These are phyloP conservation scores for Sebastes minor DNA, from an alignment of 2,797 vertebrate genomes.

Conservation along the genomic window DNA sequence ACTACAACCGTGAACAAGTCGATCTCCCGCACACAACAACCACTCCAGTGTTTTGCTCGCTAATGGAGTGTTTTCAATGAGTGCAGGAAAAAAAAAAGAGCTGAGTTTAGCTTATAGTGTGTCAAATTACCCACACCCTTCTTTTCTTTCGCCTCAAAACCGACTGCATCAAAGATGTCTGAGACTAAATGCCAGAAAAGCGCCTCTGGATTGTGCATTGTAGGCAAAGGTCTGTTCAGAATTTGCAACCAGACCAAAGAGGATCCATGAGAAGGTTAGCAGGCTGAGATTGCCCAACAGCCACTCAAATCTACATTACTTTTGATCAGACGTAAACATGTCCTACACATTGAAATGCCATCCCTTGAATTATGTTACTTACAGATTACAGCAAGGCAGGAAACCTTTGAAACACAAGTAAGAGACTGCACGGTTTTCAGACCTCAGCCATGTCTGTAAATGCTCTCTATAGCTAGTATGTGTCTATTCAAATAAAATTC, in stretches of 20 bases:
- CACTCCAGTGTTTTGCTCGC: constrained; percentile 44
- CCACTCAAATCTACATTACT: constrained; percentile 9
- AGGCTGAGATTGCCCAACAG: not conserved
- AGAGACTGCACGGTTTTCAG: not conserved
- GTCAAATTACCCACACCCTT: constrained; percentile 50
- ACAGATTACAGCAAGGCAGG: not conserved
- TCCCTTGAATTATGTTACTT: not conserved
- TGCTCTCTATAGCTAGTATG: not conserved
- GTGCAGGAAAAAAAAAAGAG: constrained; percentile 8
- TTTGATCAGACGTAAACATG: constrained; percentile 8
- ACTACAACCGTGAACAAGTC: constrained; percentile 43
- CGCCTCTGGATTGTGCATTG: constrained; percentile 28
- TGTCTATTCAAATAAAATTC: not conserved
- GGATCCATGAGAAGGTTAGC: constrained; percentile 1
- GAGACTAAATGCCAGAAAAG: constrained; percentile 31
- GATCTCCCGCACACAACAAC: constrained; percentile 34
- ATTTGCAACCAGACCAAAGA: constrained; percentile 32
- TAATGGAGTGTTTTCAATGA: constrained; percentile 61
- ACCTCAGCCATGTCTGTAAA: not conserved
- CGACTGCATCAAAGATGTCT: constrained; percentile 44
- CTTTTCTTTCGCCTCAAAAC: constrained; percentile 47
- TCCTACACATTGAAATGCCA: not conserved
- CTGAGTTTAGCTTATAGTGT: constrained; percentile 30
- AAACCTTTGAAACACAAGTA: constrained; percentile 2
- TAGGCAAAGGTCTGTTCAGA: constrained; percentile 19